Evolutionary conservation across 2,888 invertebrate genomes (phyloP).

Genomic region (Phrixothrix hirtus): DNA sequence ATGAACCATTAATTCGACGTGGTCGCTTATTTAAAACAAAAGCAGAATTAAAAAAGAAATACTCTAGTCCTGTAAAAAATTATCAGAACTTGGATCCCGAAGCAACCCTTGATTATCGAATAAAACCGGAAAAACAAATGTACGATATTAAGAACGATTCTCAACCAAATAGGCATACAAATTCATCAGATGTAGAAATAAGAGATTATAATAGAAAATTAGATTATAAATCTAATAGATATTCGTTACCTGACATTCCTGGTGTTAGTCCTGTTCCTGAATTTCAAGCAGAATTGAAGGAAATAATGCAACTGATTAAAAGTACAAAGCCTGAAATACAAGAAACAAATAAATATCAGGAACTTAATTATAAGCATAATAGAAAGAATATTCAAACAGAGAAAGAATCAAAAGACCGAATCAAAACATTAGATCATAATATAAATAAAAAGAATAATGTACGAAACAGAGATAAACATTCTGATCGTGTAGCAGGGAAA

Average conservation of each 20-base stretch:
- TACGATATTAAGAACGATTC: conserved; percentile 17
- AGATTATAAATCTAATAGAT: conserved; percentile 37
- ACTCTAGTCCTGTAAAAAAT: conserved; percentile 47
- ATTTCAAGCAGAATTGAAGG: conserved; percentile 60
- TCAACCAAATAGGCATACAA: conserved; percentile 15
- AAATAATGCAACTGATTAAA: conserved; percentile 51
- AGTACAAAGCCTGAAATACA: conserved; percentile 36
- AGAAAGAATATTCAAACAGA: conserved; percentile 48
- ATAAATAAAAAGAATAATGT: conserved; percentile 57
- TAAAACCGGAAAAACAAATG: conserved; percentile 9
- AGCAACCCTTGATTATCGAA: conserved; percentile 12
- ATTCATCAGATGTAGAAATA: conserved; percentile 15
- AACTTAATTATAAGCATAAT: conserved; percentile 2
- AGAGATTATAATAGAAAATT: conserved; percentile 15
- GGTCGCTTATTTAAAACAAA: conserved; percentile 74
- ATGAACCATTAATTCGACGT: conserved; percentile 56
- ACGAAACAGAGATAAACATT: conserved; percentile 58
- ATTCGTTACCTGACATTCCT: conserved; percentile 52
- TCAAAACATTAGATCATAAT: conserved; percentile 55
- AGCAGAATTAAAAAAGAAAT: conserved; percentile 67
- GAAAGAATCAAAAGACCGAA: conserved; percentile 58
- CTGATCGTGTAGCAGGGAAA: too few relatives aligned
- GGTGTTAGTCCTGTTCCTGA: conserved; percentile 58
- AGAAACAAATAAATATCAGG: conserved; percentile 42
- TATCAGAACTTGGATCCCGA: conserved; percentile 21